Evolutionary conservation across 2,797 vertebrate species (phyloP).

Genomic region (Rhynchotus rufescens): DNA sequence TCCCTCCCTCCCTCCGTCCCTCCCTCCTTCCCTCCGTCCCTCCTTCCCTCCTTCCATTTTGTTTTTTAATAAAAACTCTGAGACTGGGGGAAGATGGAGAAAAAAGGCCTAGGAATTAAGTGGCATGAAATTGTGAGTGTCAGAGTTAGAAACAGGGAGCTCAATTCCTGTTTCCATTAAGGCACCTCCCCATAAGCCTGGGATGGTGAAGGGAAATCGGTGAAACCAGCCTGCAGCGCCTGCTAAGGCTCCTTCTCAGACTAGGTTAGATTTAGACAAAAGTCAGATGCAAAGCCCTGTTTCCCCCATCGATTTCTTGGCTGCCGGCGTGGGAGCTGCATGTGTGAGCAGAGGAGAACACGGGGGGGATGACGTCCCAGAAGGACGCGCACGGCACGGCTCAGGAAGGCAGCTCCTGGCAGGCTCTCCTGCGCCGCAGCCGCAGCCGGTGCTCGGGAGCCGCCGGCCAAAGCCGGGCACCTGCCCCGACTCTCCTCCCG

Average conservation of each 20-base stretch:
- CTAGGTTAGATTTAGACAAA: background rate
- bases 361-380: background rate
- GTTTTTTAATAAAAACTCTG: background rate
- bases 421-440: background rate
- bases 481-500: fast-evolving
- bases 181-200: background rate
- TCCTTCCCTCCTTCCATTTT: no score
- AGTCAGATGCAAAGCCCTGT: background rate
- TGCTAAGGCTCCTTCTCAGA: background rate
- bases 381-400: background rate
- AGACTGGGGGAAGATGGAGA: background rate
- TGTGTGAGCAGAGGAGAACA: background rate
- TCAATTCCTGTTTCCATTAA: background rate
- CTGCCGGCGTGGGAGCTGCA: background rate
- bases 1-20: no score
- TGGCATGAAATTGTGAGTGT: background rate
- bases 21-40: no score
- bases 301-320: background rate
- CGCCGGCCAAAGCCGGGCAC: background rate
- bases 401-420: background rate
- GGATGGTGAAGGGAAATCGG: background rate
- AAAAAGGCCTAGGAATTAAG: background rate
- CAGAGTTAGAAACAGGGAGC: background rate
- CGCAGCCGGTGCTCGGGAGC: slow-evolving; percentile 3
- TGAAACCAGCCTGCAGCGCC: background rate